These are phyloP conservation scores for Erithacus rubecula DNA, from an alignment of 2,797 vertebrate genomes.

Conservation along the genomic window DNA sequence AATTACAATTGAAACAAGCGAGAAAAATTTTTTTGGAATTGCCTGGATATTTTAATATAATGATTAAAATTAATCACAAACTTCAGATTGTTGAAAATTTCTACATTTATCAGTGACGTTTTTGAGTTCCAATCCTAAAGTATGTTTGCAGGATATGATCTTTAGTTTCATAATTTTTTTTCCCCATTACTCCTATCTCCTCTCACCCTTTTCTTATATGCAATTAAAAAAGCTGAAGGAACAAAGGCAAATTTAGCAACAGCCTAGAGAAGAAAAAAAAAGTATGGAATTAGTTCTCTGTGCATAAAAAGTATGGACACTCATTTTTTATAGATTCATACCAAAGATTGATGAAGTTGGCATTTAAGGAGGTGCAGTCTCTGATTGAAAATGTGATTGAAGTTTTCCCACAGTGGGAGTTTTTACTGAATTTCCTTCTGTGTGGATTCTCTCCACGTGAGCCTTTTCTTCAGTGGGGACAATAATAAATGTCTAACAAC, in stretches of 20 bases:
- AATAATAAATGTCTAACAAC: not conserved
- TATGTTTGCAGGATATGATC: not conserved
- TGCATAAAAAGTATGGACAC: not conserved
- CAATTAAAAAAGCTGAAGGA: not conserved
- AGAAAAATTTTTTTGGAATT: not conserved
- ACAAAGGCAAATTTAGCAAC: not conserved
- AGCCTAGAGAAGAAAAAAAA: not conserved
- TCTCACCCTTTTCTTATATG: not conserved
- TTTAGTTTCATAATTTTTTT: not conserved
- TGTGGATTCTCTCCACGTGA: slow-evolving; percentile 22
- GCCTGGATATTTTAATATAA: not conserved
- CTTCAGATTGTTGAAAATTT: not conserved
- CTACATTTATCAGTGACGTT: not conserved
- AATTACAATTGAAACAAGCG: not conserved
- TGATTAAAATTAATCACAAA: not conserved
- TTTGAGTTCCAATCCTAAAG: not conserved
- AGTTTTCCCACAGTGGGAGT: slow-evolving; percentile 50
- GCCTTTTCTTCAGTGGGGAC: not conserved
- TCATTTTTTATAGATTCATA: slow-evolving; percentile 35
- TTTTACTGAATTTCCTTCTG: not conserved
- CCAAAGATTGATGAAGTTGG: slow-evolving; percentile 45
- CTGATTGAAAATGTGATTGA: slow-evolving; percentile 42
- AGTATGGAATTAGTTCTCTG: not conserved
- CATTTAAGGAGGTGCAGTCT: slow-evolving; percentile 32
- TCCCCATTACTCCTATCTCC: not conserved